Evolutionary conservation across 2,113 vertebrate species (phyloP), one percentile per base, ranked within the genome.

Genomic region (Lynx canadensis): DNA sequence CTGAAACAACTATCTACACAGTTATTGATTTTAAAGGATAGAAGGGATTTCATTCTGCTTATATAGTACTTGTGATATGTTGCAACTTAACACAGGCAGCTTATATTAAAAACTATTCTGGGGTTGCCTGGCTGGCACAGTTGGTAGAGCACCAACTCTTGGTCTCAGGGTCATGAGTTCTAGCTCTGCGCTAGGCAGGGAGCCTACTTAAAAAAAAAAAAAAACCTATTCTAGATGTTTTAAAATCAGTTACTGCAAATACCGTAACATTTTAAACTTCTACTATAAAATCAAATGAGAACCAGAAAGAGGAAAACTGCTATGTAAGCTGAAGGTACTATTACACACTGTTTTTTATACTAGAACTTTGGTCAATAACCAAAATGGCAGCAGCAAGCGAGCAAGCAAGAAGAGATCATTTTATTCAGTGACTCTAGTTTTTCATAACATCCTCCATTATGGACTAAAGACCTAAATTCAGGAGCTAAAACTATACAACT

Each of bases 211-310:
- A 21, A 21, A 57, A 57, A 18, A 55, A 55, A 15, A 55, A 55
- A 55, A 6, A 55, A 57, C 5, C 6, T 57, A 21, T 57, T 19
- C 55, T 57, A 57, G 57, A 18, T 23, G 8, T 60, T 94, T 80
- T 52, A 78, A 84, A 89, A 82, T 66, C 31, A 93, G 21, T 7
- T 19, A 36, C 16, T 41, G 21, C 33, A 82, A 76, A 82, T 7
- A 66, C 2, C 27, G 63, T 68, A 18, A 55, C 15, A 76, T 23
- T 16, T 14, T 48, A 91, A 93, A 13, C 16, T 23, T 91, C 36
- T 57, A 68, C 8, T 81, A 66, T 78, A 82, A 95, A 94, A 87
- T 55, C 9, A 71, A 83, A 84, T 68, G 33, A 94, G 31, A 94
- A 92, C 21, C 55, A 91, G 38, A 85, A 74, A 81, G 33, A 82